Base-by-base conservation (phyloP, 2,888 invertebrate species). In the Ypsolopha scabrella region DNA sequence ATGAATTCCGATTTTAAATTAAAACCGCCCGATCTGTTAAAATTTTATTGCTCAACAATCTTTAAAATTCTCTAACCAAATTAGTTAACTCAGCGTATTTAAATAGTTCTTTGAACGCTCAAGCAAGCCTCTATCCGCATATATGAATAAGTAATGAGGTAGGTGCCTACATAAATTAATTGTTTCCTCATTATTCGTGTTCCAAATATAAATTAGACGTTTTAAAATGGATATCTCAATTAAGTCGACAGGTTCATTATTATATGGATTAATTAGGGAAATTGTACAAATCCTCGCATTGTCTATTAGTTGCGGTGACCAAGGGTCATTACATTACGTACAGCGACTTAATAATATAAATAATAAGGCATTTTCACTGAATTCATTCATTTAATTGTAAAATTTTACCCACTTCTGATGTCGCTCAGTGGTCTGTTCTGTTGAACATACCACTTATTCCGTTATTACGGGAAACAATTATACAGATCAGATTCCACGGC, bases 181-280 rank as follows among this genome's bases (percentile, higher is more conserved):
- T 6, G 39, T 37, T 38, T 13, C 48, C 24, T 48, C 38, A 48
- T 48, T 48, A 48, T 46, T 46, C 46, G 34, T 46, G 35, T 46
- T 11, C n/a, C 11, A 10, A 34, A 46, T 33, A n/a, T 36, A 11
- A 46, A 46, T 46, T 24, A 46, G 46, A 46, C 35, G 34, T 9
- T 34, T 34, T 34, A 6, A 46, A 46, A 46, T 46, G 34, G 4
- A 24, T 46, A 46, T 46, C 46, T 46, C 35, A 46, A 46, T 46
- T 46, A 46, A 46, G 11, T 45, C 34, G 33, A 46, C 46, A 11
- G 34, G 46, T 35, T 33, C n/a, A 46, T 46, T 46, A 34, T 35
- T 24, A 24, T 24, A 24, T 24, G 24, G 24, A 24, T 24, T 24
- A 24, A 24, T 24, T 24, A 24, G 24, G 24, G 24, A 24, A 24